A percentile compares a stretch with the other conserved stretches of the same genome.
These are phyloP conservation scores for Streblospio benedicti DNA, from an alignment of 1,140 invertebrate genomes.

Conservation along the genomic window DNA sequence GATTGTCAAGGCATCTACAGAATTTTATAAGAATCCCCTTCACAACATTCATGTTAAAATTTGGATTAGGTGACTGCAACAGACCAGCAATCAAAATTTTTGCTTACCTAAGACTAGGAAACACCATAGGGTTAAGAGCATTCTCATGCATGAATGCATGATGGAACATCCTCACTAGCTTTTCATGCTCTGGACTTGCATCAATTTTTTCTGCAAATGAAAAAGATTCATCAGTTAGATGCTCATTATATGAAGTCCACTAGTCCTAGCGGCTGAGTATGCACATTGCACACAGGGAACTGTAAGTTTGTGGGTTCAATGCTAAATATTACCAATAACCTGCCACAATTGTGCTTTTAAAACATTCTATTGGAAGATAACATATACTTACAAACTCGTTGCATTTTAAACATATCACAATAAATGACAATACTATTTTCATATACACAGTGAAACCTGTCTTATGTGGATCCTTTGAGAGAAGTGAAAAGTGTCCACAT, in stretches of 20 bases:
- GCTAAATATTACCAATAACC: not conserved
- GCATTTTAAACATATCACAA: not conserved
- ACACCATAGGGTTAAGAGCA: constrained; percentile 39
- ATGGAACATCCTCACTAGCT: constrained; percentile 29
- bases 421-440: not conserved
- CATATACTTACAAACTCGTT: not conserved
- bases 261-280: not conserved
- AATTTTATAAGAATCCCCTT: too few relatives aligned
- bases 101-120: constrained; percentile 34
- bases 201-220: constrained; percentile 31
- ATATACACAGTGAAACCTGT: not conserved
- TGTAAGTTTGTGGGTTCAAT: not conserved
- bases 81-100: too few relatives aligned
- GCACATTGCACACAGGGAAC: not conserved
- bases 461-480: not conserved
- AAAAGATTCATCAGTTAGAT: not conserved
- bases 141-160: constrained; percentile 40
- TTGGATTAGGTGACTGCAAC: too few relatives aligned
- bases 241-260: not conserved
- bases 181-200: constrained; percentile 30
- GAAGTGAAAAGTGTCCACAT: not conserved
- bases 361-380: not conserved
- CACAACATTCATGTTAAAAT: too few relatives aligned
- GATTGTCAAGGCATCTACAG: too few relatives aligned
- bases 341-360: not conserved